Base-by-base conservation (phyloP, 2,797 vertebrate genomes). In the Columba guinea region DNA sequence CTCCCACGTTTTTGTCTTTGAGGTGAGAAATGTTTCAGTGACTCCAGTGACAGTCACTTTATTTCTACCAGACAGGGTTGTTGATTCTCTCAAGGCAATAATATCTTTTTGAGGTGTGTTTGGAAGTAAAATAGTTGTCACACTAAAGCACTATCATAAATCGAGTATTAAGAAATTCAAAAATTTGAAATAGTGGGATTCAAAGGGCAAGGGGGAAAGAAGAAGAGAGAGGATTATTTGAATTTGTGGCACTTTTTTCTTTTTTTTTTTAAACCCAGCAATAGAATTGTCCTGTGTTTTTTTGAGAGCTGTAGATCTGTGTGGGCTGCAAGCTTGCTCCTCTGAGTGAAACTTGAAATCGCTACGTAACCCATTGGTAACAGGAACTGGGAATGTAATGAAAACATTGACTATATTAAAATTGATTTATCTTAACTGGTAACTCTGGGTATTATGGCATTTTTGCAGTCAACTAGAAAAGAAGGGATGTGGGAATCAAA, bases 21-120 rank as follows among this genome's bases (percentile, higher is more conserved):
- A 94, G 91, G 91, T 67, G 91, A 91, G 74, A 96, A 91, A 68
- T 76, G 87, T 91, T 96, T 93, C 81, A 58, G 68, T 71, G 87
- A 82, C 35, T 94, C 88, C 69, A 90, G 39, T 82, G 83, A 56
- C 51, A 16, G 14, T 68, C 0, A 2, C 39, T 82, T 84, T 68
- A 69, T 82, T 93, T 84, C 80, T 76, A 3, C 26, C 48, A 84
- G 55, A 49, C 41, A 53, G 56, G 64, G 7, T 46, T 73, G 9
- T 58, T 5, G 0, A 11, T 34, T 86, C 58, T 93, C 35, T 70
- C 49, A 71, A 37, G 39, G 59, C 63, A 70, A 22, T 41, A 48
- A 10, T 48, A 52, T 27, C 24, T 60, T 90, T 77, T 59, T 67
- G 55, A 85, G 46, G 46, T 69, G n/a, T 13, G 4, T 92, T 37